phyloP scores from a whole-genome alignment of 1,140 invertebrate genomes.

The Brachystomella parvula region DNA sequence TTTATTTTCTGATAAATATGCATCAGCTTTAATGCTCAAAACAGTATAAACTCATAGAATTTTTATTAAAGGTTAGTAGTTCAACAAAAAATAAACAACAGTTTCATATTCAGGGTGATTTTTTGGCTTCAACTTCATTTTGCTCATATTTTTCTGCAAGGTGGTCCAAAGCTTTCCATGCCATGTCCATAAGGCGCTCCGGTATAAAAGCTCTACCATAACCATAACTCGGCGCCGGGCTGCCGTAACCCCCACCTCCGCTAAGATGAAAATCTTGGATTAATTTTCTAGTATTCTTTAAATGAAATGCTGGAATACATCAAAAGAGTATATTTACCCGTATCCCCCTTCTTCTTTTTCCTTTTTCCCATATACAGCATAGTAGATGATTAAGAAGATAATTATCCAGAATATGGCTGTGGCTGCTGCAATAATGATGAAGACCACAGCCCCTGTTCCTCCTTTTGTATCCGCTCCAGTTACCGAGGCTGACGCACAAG shows the following conservation, averaged over 20 bases:
- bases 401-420: constrained; percentile 6
- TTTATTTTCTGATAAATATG: no score
- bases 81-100: not conserved
- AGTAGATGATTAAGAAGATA: constrained; percentile 1
- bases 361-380: not conserved
- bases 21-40: no score
- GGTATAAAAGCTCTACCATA: not conserved
- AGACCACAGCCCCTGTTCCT: not conserved
- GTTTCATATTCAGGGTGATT: not conserved
- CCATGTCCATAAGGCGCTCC: not conserved
- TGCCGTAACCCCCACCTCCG: not conserved
- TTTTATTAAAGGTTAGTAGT: not conserved
- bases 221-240: constrained; percentile 3
- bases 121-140: not conserved
- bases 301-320: not conserved
- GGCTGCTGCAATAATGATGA: not conserved
- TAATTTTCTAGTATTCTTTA: not conserved
- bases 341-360: constrained; percentile 2
- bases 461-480: no score
- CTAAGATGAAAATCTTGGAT: no score
- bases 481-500: no score
- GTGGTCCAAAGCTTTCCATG: not conserved
- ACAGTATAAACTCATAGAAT: no score
- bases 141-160: not conserved
- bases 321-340: not conserved